phyloP scores from a whole-genome alignment of 2,113 vertebrate genomes.

The Mesoclemmys tuberculata region DNA sequence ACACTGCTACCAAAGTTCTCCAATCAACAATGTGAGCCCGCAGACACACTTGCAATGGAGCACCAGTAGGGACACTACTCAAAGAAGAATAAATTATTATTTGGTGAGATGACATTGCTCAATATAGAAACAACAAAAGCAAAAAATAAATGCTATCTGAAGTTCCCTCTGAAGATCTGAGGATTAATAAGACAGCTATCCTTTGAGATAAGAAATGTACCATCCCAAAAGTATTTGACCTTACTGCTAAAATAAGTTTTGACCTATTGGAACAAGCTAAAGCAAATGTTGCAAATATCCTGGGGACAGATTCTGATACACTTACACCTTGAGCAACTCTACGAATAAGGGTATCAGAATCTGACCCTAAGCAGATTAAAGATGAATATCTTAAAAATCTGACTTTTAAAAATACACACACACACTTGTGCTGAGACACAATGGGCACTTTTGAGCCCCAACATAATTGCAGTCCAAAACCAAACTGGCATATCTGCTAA shows the following conservation, averaged over 20 bases:
- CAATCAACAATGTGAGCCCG: no score
- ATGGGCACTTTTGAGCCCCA: not conserved
- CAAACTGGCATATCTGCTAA: not conserved
- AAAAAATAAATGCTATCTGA: slow-evolving; percentile 2
- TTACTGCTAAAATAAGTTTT: not conserved
- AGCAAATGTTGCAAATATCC: not conserved
- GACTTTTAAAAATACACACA: not conserved
- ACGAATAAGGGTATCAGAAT: not conserved
- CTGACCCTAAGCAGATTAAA: not conserved
- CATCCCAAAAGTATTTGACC: not conserved
- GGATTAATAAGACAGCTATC: not conserved
- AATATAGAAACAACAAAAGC: slow-evolving; percentile 12
- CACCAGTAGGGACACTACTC: no score
- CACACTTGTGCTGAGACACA: not conserved
- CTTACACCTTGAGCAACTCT: not conserved
- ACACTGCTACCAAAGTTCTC: no score
- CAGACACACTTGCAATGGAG: no score
- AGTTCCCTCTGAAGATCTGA: not conserved
- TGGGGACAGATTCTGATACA: not conserved
- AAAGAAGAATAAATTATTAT: not conserved
- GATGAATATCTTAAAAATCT: not conserved
- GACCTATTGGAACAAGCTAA: not conserved
- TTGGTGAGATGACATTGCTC: not conserved
- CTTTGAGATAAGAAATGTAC: not conserved
- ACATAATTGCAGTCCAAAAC: not conserved